Evolutionary conservation across 2,888 invertebrate species (phyloP), one percentile per base, ranked within the genome.

Genomic region (Abrostola triplasia): DNA sequence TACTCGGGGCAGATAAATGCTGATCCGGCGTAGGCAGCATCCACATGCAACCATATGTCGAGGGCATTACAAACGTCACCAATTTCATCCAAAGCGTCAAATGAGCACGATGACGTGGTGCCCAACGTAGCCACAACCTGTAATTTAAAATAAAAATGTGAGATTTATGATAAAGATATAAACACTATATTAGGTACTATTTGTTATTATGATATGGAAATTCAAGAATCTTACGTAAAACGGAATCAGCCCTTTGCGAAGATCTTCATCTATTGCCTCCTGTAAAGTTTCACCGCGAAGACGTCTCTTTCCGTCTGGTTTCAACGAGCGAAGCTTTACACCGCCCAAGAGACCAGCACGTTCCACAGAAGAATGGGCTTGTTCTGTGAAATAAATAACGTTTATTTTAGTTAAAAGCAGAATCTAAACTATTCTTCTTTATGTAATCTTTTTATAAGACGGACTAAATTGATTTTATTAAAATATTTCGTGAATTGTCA

Each of bases 1-100:
- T 97, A 99, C 92, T 99, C 99, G 0, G 99, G 99, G 82, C 99
- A 99, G 77, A 99, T 98, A 88, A 99, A 98, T 0, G 99, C 97
- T 0, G 98, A 98, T 8, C 97, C 99, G 0, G 99, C 99, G 88
- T 99, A 99, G 0, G 99, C 99, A 0, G 99, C 99, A 87, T 99
- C 99, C 5, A 99, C 97, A 89, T 99, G 99, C 7, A 99, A 93
- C 99, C 99, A 99, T 2, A 99, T 88, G 59, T 96, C 95, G 67
- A 96, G 95, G n/a, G 94, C 92, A 77, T 96, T 96, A 82, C 98
- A 97, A n/a, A 99, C 96, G n/a, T 97, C 96, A 0, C 99, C 99
- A 55, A 99, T 95, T 94, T 99, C 99, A 41, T 97, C 96, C 44
- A 99, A 87, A 59, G 96, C 96, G 90, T 99, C 99, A 85, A 99